These are phyloP conservation scores for Mormyrus proboscirostris DNA, from an alignment of 2,797 vertebrate genomes.

Conservation along the genomic window DNA sequence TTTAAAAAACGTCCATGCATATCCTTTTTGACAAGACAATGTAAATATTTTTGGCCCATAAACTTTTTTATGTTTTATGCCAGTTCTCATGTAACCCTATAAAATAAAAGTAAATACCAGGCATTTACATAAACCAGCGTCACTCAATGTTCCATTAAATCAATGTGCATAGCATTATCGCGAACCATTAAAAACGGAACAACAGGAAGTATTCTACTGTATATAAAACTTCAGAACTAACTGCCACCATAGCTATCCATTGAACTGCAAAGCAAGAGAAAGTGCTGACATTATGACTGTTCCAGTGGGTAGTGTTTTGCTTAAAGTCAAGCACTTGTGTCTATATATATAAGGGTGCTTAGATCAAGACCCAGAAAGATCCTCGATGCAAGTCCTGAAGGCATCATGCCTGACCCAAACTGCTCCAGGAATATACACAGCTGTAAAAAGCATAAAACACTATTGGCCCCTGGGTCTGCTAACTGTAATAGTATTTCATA, in stretches of 20 bases:
- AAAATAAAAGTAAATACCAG: not conserved
- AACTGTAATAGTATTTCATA: not conserved
- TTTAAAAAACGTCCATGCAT: not conserved
- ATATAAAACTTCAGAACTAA: not conserved
- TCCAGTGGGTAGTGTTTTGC: not conserved
- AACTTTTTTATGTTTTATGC: not conserved
- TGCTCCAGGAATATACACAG: not conserved
- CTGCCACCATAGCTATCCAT: not conserved
- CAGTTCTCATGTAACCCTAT: not conserved
- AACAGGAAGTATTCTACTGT: not conserved
- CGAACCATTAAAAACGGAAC: not conserved
- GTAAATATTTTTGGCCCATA: not conserved
- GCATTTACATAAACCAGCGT: not conserved
- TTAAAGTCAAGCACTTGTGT: not conserved
- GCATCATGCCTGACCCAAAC: not conserved
- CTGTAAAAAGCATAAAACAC: not conserved
- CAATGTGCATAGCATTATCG: not conserved
- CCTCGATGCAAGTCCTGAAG: not conserved
- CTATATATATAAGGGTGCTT: not conserved
- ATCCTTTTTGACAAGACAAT: not conserved
- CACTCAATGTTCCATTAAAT: not conserved
- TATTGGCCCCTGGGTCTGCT: not conserved
- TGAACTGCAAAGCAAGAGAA: not conserved
- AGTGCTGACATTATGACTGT: not conserved
- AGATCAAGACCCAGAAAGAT: not conserved